A percentile compares a stretch with the other conserved stretches of the same genome.
phyloP scores from a whole-genome alignment of 1,140 invertebrate species.

The Ridgeia piscesae region DNA sequence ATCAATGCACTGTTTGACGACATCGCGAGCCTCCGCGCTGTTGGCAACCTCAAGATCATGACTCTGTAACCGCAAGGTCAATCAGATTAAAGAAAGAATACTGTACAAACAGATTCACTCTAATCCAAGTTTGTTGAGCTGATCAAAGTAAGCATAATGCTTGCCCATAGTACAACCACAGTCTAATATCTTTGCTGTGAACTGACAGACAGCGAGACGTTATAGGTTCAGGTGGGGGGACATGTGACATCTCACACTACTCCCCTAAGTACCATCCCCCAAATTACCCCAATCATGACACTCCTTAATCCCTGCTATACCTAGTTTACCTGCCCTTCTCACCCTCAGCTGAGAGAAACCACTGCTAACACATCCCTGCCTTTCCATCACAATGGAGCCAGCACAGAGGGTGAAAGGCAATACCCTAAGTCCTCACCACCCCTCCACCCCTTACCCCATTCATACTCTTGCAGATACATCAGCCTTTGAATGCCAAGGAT shows the following conservation, averaged over 20 bases:
- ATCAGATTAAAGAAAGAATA: not conserved
- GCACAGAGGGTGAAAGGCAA: not conserved
- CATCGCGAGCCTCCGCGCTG: slow-evolving; percentile 35
- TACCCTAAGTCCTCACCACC: not conserved
- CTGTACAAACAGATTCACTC: too few relatives aligned
- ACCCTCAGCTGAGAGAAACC: not conserved
- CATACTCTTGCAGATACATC: not conserved
- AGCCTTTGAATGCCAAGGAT: not conserved
- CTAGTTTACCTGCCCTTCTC: not conserved
- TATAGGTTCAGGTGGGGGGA: too few relatives aligned
- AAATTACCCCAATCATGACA: not conserved
- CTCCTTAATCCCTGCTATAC: not conserved
- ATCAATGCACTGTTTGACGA: slow-evolving; percentile 39
- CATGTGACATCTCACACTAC: not conserved
- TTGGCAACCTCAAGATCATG: slow-evolving; percentile 40
- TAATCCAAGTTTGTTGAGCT: too few relatives aligned
- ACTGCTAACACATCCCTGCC: not conserved
- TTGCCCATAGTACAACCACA: too few relatives aligned
- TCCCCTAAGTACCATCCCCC: not conserved
- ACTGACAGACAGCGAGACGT: too few relatives aligned
- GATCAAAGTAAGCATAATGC: too few relatives aligned
- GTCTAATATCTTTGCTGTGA: too few relatives aligned
- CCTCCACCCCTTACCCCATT: not conserved
- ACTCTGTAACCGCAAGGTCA: slow-evolving; percentile 30
- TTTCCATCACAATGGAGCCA: not conserved